phyloP scores from a whole-genome alignment of 2,888 invertebrate species.

The Galerucella pusilla region DNA sequence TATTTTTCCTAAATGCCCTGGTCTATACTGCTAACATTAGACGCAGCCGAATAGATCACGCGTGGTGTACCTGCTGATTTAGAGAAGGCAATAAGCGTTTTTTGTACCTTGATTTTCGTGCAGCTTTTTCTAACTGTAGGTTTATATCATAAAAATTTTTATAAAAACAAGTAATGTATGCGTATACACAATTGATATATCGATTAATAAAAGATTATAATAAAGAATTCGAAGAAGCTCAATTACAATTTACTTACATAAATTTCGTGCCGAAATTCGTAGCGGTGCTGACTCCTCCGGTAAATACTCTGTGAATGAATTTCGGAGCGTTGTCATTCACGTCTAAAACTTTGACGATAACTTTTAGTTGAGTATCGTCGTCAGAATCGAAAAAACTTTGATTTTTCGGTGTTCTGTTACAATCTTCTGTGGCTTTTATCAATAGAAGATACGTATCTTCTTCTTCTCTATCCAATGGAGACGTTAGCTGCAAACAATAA shows the following conservation, averaged over 20 bases:
- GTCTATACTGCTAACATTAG: no score
- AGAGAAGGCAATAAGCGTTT: no score
- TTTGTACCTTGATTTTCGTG: no score
- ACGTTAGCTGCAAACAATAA: slow-evolving; percentile 60
- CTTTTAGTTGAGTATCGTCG: slow-evolving; percentile 78
- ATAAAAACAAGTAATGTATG: no score
- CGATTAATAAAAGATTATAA: no score
- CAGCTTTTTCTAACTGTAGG: no score
- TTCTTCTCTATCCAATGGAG: slow-evolving; percentile 81
- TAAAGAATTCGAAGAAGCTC: no score
- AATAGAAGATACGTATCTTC: slow-evolving; percentile 75
- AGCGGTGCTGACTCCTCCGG: slow-evolving; percentile 93
- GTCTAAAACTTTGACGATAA: slow-evolving; percentile 80
- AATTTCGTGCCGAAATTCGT: slow-evolving; percentile 80
- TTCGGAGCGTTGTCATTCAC: slow-evolving; percentile 92
- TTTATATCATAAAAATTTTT: no score
- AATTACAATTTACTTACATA: slow-evolving; percentile 30
- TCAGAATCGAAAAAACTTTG: slow-evolving; percentile 68
- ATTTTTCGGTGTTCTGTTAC: slow-evolving; percentile 71
- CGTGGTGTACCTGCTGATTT: no score
- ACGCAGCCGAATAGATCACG: no score
- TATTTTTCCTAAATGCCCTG: no score
- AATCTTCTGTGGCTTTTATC: slow-evolving; percentile 87
- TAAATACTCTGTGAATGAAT: slow-evolving; percentile 85
- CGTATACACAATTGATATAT: background rate